Evolutionary conservation across 92 coral and sea anemone species (phyloP).

Genomic region (Actinostola sp.): DNA sequence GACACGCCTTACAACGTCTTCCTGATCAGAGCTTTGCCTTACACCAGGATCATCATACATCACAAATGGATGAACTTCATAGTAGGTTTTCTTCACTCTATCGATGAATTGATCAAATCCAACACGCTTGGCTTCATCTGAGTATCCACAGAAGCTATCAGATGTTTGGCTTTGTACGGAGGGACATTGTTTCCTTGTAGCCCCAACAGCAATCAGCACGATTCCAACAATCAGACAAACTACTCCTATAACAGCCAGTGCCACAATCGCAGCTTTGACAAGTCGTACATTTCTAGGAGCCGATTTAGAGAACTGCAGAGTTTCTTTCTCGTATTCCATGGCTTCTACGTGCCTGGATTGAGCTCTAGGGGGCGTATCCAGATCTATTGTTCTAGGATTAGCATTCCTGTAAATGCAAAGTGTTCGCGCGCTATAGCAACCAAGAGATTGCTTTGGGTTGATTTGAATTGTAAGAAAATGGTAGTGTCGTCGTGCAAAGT

Average conservation of each 20-base stretch:
- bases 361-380: too few species aligned
- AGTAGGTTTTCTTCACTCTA: constrained; percentile 64
- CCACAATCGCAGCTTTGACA: background rate
- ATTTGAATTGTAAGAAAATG: too few species aligned
- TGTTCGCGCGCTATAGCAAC: too few species aligned
- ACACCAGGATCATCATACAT: constrained; percentile 55
- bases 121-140: constrained; percentile 66
- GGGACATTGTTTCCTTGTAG: background rate
- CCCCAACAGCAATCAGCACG: constrained; percentile 35
- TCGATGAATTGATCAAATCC: constrained; percentile 69
- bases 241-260: constrained; percentile 24
- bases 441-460: too few species aligned
- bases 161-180: background rate
- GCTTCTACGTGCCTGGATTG: too few species aligned
- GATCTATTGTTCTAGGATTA: too few species aligned
- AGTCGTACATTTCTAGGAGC: too few species aligned
- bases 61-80: constrained; percentile 67
- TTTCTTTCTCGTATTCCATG: background rate
- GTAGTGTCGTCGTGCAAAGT: too few species aligned
- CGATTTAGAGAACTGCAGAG: background rate
- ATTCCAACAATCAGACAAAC: constrained; percentile 40
- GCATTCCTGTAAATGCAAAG: too few species aligned
- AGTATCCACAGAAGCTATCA: constrained; percentile 17
- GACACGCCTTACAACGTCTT: constrained; percentile 24
- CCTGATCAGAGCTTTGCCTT: background rate